Conservation (phyloP, 64 coral and sea anemone genomes). For the Orbicella faveolata region DNA sequence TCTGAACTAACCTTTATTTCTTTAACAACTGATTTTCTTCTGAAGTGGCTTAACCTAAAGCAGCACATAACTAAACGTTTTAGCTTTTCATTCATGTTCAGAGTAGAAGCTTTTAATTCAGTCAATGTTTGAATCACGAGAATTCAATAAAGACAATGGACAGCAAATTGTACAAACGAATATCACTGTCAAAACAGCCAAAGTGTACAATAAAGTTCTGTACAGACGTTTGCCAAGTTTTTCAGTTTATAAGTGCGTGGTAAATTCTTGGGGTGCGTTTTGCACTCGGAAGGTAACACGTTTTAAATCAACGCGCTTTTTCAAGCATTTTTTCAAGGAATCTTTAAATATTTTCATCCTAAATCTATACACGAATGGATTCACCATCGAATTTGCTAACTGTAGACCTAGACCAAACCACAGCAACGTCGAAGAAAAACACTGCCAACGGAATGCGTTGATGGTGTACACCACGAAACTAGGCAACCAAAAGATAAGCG, state of each 20-base stretch:
- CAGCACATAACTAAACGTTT: too few relatives aligned
- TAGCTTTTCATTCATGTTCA: too few relatives aligned
- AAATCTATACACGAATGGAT: slow-evolving; percentile 6
- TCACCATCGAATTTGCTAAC: background rate
- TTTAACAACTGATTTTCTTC: too few relatives aligned
- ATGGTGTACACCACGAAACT: background rate
- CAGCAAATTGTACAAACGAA: too few relatives aligned
- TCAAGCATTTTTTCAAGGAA: background rate
- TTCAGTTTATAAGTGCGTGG: too few relatives aligned
- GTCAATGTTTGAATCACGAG: too few relatives aligned
- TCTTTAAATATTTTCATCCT: background rate
- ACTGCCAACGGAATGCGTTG: background rate
- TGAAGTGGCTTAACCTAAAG: too few relatives aligned
- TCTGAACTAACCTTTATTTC: too few relatives aligned
- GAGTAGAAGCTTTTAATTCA: too few relatives aligned
- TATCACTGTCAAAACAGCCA: too few relatives aligned
- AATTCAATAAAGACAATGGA: too few relatives aligned
- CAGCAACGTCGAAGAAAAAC: background rate
- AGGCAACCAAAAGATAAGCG: background rate
- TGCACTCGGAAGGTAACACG: background rate
- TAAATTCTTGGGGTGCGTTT: background rate
- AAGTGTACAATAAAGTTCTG: too few relatives aligned
- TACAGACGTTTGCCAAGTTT: background rate
- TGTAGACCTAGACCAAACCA: background rate
- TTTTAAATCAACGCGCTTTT: background rate